Base-by-base conservation (phyloP, 2,888 invertebrate species). In the Agrotis puta region DNA sequence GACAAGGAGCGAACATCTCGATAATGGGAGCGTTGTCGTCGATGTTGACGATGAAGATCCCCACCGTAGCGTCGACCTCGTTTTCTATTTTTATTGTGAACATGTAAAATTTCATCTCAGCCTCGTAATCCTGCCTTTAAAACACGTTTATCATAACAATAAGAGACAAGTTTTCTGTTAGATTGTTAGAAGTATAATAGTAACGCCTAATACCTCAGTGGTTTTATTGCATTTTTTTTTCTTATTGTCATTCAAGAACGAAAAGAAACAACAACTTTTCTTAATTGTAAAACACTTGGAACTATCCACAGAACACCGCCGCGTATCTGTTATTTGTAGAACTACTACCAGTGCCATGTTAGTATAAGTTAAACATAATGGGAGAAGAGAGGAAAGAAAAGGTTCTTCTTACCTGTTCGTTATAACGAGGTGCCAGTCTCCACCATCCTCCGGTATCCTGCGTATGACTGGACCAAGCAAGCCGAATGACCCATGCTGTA, bases 21-120 rank as follows among this genome's bases (percentile, higher is more conserved):
- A 97, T 95, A 54, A 96, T 91, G 5, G 97, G 96, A 2, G 92
- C 89, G 78, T 96, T 96, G 88, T 97, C 97, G 74, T 97, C 97
- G 62, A 96, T 96, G 82, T 97, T 96, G 11, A 92, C 90, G 22
- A 96, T 93, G 6, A 85, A 75, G 16, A 97, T 91, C 3, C 92
- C 87, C 56, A 97, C 94, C n/a, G 61, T 71, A n/a, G 81, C 92
- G n/a, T 72, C 81, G n/a, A 88, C 0, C 74, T 92, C 84, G 2
- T 87, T 90, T 0, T 86, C 77, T 22, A 89, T 88, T 4, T 83
- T 82, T 11, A 96, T 85, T 16, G 89, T 85, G 82, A 97, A 96
- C 75, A 90, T 84, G 86, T 97, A 97, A 16, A 74, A 73, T 74
- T 88, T 90, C 93, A 96, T 96, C 5, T 85, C 87, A 2, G 92